Evolutionary conservation across 1,140 invertebrate species (phyloP).

Genomic region (Drosophila bipectinata): DNA sequence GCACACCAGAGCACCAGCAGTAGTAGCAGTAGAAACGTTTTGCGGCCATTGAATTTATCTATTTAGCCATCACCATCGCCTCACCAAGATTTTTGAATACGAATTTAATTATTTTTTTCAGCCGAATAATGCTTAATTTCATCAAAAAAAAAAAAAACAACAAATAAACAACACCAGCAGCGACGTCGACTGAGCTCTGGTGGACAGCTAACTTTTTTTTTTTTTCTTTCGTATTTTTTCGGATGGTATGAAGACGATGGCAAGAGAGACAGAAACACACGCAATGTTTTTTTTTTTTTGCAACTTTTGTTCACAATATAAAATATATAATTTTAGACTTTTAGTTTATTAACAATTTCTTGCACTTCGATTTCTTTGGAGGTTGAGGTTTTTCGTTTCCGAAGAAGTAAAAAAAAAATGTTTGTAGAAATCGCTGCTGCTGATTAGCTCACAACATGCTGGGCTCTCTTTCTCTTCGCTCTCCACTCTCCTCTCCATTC

Average conservation of each 20-base stretch:
- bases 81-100: conserved; percentile 1
- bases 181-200: conserved; percentile 34
- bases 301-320: conserved; percentile 7
- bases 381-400: conserved; percentile 17
- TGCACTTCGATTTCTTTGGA: conserved; percentile 10
- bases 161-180: conserved; percentile 42
- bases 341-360: conserved; percentile 18
- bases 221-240: neutral
- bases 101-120: neutral
- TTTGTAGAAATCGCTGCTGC: conserved; percentile 50
- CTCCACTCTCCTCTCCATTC: neutral
- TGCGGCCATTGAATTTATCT: conserved; percentile 7
- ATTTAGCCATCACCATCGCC: conserved; percentile 21
- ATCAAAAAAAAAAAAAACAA: conserved; percentile 19
- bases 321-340: conserved; percentile 4
- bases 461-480: neutral
- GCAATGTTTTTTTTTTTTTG: conserved; percentile 6
- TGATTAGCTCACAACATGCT: conserved; percentile 48
- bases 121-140: too few relatives aligned
- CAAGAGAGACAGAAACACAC: conserved; percentile 3
- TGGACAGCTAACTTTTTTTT: conserved; percentile 49
- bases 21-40: conserved; percentile 6
- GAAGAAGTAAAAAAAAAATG: conserved; percentile 32
- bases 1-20: conserved; percentile 22
- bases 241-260: neutral